phyloP scores from a whole-genome alignment of 1,140 invertebrate species.

The Megathymus violae region DNA sequence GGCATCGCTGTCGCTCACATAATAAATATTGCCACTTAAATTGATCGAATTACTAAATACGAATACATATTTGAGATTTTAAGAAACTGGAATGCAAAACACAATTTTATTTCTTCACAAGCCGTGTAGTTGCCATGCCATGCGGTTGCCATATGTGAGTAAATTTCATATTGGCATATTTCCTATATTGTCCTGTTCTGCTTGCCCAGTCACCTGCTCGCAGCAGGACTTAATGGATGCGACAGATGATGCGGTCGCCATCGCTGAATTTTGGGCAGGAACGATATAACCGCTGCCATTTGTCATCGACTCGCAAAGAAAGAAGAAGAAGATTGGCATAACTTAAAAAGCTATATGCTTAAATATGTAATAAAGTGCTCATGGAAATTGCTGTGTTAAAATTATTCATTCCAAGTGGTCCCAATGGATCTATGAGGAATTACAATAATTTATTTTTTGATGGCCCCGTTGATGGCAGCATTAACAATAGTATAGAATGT shows the following conservation, averaged over 20 bases:
- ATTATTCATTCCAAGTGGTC: background rate
- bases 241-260: too few relatives aligned
- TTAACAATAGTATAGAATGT: too few relatives aligned
- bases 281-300: too few relatives aligned
- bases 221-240: too few relatives aligned
- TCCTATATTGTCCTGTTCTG: too few relatives aligned
- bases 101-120: background rate
- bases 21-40: constrained; percentile 29
- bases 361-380: constrained; percentile 2
- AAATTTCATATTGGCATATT: constrained; percentile 8
- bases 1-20: constrained; percentile 9
- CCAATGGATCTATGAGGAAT: background rate
- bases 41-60: constrained; percentile 21
- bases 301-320: too few relatives aligned
- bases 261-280: too few relatives aligned
- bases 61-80: constrained; percentile 7
- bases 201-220: too few relatives aligned
- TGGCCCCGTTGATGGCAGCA: background rate
- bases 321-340: too few relatives aligned
- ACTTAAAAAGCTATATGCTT: too few relatives aligned
- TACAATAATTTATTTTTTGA: background rate
- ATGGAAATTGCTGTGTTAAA: background rate
- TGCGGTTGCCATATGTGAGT: constrained; percentile 19
- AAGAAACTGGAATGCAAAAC: background rate
- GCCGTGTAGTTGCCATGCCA: background rate